These are phyloP conservation scores for Heliopora coerulea DNA, from an alignment of 92 coral and sea anemone genomes.

Conservation along the genomic window DNA sequence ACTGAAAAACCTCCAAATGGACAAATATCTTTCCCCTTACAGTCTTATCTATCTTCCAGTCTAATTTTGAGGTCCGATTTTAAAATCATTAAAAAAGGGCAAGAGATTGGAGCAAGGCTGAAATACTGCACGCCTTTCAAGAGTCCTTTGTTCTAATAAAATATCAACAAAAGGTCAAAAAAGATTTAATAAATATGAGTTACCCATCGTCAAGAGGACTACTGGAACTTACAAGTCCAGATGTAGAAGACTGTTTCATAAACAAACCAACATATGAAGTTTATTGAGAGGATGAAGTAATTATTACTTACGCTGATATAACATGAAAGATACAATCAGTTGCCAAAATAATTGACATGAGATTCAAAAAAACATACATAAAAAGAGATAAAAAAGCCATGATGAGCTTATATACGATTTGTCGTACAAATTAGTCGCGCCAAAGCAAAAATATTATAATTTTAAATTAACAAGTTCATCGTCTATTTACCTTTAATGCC, in stretches of 20 bases:
- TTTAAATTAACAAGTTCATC: neutral
- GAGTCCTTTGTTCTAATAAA: no score
- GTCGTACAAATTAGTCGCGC: neutral
- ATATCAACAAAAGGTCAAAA: neutral
- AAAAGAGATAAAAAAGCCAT: neutral
- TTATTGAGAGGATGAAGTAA: neutral
- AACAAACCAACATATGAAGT: no score
- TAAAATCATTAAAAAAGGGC: no score
- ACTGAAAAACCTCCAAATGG: no score
- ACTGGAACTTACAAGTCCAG: no score
- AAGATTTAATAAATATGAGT: neutral
- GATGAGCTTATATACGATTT: neutral
- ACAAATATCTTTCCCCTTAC: no score
- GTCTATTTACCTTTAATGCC: constrained; percentile 68
- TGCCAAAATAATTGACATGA: neutral
- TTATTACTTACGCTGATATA: constrained; percentile 10
- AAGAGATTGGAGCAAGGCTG: no score
- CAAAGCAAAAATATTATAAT: neutral
- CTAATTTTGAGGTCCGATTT: no score
- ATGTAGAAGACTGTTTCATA: no score
- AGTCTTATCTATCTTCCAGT: no score
- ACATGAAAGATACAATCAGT: neutral
- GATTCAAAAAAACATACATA: neutral
- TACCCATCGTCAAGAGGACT: no score
- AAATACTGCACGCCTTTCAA: no score